Evolutionary conservation across 2,888 invertebrate species (phyloP).

Genomic region (Dicranocentrus wangi): DNA sequence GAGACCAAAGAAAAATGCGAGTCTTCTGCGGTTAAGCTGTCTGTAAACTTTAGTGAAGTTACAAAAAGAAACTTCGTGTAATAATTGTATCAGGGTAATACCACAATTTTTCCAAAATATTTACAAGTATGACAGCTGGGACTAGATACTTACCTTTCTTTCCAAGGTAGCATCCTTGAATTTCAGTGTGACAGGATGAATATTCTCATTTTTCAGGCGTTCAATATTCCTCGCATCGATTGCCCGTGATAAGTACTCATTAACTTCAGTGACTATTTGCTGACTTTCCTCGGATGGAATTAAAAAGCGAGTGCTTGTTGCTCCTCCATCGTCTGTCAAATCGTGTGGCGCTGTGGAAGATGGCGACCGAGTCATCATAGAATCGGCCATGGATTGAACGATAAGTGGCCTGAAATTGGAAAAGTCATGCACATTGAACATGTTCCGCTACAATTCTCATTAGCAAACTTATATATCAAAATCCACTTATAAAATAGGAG

Average conservation of each 20-base stretch:
- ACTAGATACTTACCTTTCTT: conserved; percentile 67
- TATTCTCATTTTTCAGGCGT: conserved; percentile 90
- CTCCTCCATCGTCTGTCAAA: conserved; percentile 38
- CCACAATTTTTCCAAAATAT: not conserved
- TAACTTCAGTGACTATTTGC: conserved; percentile 84
- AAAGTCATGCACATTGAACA: no score
- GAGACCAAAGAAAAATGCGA: conserved; percentile 58
- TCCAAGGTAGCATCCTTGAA: conserved; percentile 89
- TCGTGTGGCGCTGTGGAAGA: conserved; percentile 30
- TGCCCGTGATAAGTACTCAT: conserved; percentile 95
- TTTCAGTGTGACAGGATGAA: conserved; percentile 87
- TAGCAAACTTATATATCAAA: no score
- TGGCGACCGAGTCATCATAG: conserved; percentile 55
- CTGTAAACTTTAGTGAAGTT: conserved; percentile 48
- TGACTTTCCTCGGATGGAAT: conserved; percentile 52
- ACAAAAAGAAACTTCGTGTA: conserved; percentile 1
- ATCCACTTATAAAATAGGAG: no score
- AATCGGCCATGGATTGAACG: conserved; percentile 59
- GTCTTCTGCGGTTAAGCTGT: conserved; percentile 50
- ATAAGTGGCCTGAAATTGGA: conserved; percentile 56
- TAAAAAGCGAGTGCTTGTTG: conserved; percentile 52
- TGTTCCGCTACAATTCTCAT: no score
- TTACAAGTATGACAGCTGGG: conserved; percentile 1
- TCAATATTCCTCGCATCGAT: conserved; percentile 96
- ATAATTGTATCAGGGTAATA: not conserved